Base-by-base conservation (phyloP, 1,140 invertebrate genomes). In the Apis laboriosa region DNA sequence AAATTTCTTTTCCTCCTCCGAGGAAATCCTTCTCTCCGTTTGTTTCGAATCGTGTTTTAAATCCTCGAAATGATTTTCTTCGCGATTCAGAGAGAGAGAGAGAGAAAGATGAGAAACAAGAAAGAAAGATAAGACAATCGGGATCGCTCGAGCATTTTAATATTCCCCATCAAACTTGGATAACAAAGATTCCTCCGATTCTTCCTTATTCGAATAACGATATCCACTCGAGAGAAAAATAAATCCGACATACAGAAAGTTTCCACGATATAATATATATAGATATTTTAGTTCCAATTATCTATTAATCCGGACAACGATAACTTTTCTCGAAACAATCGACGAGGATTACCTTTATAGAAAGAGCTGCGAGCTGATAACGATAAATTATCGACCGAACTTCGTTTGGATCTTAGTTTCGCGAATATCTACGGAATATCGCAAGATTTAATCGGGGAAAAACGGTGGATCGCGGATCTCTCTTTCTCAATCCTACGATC, bases 1-100 rank as follows among this genome's bases (percentile, higher is more conserved):
- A 84, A 82, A 76, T 84, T 84, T 70, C 77, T 53, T 79, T 56
- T 34, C 72, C 12, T 24, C 3, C 67, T 4, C 8, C 63, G 19
- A 43, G 34, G 24, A 72, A 61, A 72, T 72, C 72, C 9, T 34
- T 34, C 34, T 11, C 4, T 2, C n/a, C 34, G 49, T 79, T 79
- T 61, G 17, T 56, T 51, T 72, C 51, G n/a, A 73, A 5, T 56
- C 8, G 11, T 17, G 21, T n/a, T 64, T 34, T 34, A 64, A 63
- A 49, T 11, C 49, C 55, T 13, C 17, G 0, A 13, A 11, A 68
- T 60, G 58, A 77, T 55, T 13, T 61, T 58, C 12, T 2, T n/a
- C 61, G 19, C 56, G 24, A 21, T 11, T 76, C 53, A 0, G 5
- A 1, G 7, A 53, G 21, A 51, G 28, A 34, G 2, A 34, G 34